Conservation (phyloP, 2,888 invertebrate genomes). For the Bombyx huttoni region DNA sequence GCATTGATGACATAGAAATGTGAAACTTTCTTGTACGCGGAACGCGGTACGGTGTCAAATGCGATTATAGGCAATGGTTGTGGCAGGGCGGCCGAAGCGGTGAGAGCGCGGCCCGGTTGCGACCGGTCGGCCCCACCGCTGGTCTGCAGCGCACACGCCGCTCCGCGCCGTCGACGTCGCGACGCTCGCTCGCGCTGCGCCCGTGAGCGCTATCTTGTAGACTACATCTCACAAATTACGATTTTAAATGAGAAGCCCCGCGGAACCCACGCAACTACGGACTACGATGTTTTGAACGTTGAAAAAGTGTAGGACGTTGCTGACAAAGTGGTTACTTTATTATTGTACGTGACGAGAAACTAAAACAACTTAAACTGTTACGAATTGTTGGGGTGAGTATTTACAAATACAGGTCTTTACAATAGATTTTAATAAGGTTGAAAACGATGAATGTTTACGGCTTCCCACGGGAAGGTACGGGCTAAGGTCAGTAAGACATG, state of each 20-base stretch:
- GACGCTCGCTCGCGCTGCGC: constrained; percentile 54
- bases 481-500: constrained; percentile 39
- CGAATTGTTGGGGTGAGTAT: constrained; percentile 12
- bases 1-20: constrained; percentile 55
- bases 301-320: constrained; percentile 27
- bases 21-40: constrained; percentile 64
- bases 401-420: background rate
- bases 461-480: constrained; percentile 29
- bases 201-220: constrained; percentile 36
- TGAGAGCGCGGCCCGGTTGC: constrained; percentile 68
- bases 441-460: constrained; percentile 13
- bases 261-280: constrained; percentile 27
- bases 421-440: background rate
- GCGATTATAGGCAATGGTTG: constrained; percentile 55
- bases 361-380: constrained; percentile 1
- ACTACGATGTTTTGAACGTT: constrained; percentile 41
- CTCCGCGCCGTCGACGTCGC: constrained; percentile 64
- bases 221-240: constrained; percentile 24
- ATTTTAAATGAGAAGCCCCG: constrained; percentile 27
- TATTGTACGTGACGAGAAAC: constrained; percentile 16
- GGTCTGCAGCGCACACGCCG: constrained; percentile 49
- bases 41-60: constrained; percentile 64
- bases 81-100: constrained; percentile 46
- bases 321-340: constrained; percentile 26
- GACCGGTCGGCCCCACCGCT: constrained; percentile 68